Evolutionary conservation across 2,888 invertebrate species (phyloP).

Genomic region (Ptilodon capucinus): DNA sequence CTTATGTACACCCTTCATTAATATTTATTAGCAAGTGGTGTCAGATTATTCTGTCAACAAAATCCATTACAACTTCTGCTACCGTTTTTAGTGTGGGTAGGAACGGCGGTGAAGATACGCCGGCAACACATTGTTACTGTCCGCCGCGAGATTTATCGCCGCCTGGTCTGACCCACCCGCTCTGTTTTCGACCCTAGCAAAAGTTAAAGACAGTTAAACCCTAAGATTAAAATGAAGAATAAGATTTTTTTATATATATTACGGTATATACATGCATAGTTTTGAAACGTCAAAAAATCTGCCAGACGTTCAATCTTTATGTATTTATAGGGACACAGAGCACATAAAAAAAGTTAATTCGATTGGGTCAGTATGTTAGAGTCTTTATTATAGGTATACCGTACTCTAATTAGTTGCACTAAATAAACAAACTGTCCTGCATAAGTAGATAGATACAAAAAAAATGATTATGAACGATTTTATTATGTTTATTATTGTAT

Average conservation of each 20-base stretch:
- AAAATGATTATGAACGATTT: too few species aligned
- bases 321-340: too few species aligned
- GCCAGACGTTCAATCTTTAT: too few species aligned
- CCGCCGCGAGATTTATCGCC: slow-evolving; percentile 45
- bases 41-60: slow-evolving; percentile 30
- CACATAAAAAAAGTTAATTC: too few species aligned
- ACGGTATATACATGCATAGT: too few species aligned
- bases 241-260: not conserved
- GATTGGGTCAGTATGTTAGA: too few species aligned
- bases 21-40: slow-evolving; percentile 17
- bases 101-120: slow-evolving; percentile 33
- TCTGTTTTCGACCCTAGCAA: slow-evolving; percentile 40
- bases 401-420: too few species aligned
- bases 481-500: not conserved
- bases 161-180: slow-evolving; percentile 35
- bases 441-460: not conserved
- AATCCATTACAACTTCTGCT: slow-evolving; percentile 36
- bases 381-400: too few species aligned
- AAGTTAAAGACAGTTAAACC: slow-evolving; percentile 47
- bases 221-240: slow-evolving; percentile 9
- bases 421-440: too few species aligned
- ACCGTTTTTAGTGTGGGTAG: slow-evolving; percentile 30
- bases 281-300: too few species aligned
- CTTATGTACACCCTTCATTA: slow-evolving; percentile 8
- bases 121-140: slow-evolving; percentile 51